A percentile compares a stretch with the other conserved stretches of the same genome.
Evolutionary conservation across 35 echinoderm and acorn worm genomes (phyloP).

Genomic region (Patiria miniata): DNA sequence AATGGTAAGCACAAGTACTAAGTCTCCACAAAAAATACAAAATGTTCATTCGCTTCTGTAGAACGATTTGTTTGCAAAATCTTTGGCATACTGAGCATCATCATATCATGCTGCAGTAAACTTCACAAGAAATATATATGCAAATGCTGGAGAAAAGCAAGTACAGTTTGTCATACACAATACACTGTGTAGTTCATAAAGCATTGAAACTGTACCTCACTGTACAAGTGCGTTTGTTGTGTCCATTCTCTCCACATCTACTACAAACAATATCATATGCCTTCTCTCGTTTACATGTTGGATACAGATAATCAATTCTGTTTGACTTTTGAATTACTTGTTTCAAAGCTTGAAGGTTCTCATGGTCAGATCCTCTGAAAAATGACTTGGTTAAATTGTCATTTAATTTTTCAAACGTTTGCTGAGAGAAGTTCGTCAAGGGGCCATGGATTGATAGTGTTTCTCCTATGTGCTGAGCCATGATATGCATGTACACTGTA

Average conservation of each 20-base stretch:
- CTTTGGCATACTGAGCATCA: no score
- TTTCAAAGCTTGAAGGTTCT: neutral
- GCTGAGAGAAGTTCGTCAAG: neutral
- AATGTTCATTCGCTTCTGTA: no score
- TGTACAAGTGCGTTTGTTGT: neutral
- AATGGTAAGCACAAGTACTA: no score
- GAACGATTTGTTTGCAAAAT: no score
- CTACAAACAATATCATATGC: neutral
- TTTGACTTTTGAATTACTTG: neutral
- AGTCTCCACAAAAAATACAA: no score
- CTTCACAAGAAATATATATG: no score
- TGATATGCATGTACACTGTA: conserved; percentile 26
- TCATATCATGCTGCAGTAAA: no score
- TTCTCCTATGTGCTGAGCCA: conserved; percentile 10
- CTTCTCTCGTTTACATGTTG: neutral
- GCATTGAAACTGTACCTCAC: neutral
- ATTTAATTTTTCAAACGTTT: neutral
- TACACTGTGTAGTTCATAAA: neutral
- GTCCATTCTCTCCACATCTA: neutral
- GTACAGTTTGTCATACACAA: no score
- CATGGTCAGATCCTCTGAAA: conserved; percentile 2
- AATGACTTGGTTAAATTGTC: neutral
- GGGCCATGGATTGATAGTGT: neutral
- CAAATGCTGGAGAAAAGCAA: no score
- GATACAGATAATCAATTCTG: neutral